Base-by-base conservation (phyloP, 2,113 vertebrate species). In the Lepus timidus region DNA sequence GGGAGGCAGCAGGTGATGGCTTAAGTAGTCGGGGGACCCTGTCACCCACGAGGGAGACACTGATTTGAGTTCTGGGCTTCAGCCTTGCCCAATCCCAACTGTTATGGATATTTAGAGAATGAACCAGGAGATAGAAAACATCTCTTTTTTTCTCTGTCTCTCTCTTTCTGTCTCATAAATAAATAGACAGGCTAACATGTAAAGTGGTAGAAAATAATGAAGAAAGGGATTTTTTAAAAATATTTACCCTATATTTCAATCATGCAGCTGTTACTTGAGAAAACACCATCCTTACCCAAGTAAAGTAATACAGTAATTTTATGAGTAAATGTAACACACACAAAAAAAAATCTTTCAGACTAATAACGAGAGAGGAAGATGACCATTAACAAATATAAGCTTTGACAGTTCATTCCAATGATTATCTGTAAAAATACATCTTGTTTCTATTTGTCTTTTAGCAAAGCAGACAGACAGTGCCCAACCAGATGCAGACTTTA, bases 261-360 rank as follows among this genome's bases (percentile, higher is more conserved):
- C 74, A 86, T 19, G 8, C 29, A 75, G 31, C 65, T 96, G 55
- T 95, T 95, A n/a, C 86, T 49, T 80, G 82, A 92, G n/a, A 88
- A 61, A 75, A 68, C 17, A 80, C 17, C 23, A 55, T 36, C 17
- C 19, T 20, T 11, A 55, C 61, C 76, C n/a, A 93, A 93, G 13
- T 39, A 70, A 58, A 87, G 12, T 8, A 71, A 92, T 33, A 94
- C 0, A 64, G 6, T 65, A 81, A 33, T 73, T 90, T 75, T 39
- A 22, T 70, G 84, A 94, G 92, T 61, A 58, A 52, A 81, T 33
- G 67, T 0, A 61, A 84, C 39, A 85, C 16, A 4, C 31, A 58
- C 33, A 33, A 33, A 33, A 93, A n/a, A 44, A 44, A 81, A 12
- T 44, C 75, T 16, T 75, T 29, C 80, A 9, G 68, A 20, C 55